phyloP scores from a whole-genome alignment of 1,140 invertebrate genomes.

The Macrostomum lignano region DNA sequence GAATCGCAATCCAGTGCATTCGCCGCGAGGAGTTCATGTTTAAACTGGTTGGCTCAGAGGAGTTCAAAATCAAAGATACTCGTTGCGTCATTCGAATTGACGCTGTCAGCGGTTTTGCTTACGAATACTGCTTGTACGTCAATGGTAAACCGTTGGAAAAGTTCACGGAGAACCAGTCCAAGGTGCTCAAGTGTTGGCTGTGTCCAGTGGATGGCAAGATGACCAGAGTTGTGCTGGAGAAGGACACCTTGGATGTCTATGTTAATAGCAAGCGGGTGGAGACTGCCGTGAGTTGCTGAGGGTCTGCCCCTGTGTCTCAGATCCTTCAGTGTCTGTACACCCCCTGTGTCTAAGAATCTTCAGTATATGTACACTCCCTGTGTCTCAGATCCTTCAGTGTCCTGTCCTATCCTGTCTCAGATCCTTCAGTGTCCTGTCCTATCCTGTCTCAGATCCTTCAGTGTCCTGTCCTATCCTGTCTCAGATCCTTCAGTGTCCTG shows the following conservation, averaged over 20 bases:
- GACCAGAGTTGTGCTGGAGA: conserved; percentile 42
- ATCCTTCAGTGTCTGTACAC: too few relatives aligned
- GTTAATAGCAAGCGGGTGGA: conserved; percentile 42
- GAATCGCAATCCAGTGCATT: too few relatives aligned
- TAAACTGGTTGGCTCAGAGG: conserved; percentile 44
- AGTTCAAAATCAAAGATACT: conserved; percentile 32
- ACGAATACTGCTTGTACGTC: conserved; percentile 40
- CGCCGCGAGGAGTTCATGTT: too few relatives aligned
- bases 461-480: too few relatives aligned
- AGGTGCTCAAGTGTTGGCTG: conserved; percentile 38
- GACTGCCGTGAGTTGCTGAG: conserved; percentile 28
- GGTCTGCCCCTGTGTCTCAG: not conserved
- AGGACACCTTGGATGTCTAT: conserved; percentile 45
- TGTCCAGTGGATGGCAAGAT: conserved; percentile 21
- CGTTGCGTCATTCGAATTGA: conserved; percentile 38
- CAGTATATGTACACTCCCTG: too few relatives aligned
- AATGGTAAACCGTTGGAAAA: conserved; percentile 41
- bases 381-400: too few relatives aligned
- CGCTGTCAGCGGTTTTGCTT: conserved; percentile 45
- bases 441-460: too few relatives aligned
- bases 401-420: too few relatives aligned
- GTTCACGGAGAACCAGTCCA: conserved; percentile 44
- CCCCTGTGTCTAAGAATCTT: too few relatives aligned
- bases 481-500: too few relatives aligned
- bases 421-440: too few relatives aligned